Conservation (phyloP, 1,140 invertebrate species). For the Anadara kagoshimensis region DNA sequence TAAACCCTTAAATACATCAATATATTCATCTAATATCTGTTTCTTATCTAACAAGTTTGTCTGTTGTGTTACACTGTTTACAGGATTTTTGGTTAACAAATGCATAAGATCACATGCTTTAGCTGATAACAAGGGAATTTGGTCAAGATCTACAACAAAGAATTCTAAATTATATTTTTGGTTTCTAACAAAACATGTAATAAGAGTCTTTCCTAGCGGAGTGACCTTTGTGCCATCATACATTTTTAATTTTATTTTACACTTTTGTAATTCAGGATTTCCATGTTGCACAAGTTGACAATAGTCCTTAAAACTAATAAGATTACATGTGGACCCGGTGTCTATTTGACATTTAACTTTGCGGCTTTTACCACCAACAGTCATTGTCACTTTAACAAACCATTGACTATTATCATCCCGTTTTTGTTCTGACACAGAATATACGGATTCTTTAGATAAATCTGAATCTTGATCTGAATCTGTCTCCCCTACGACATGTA, state of each 20-base stretch:
- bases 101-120: neutral
- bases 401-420: neutral
- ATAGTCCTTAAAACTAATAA: constrained; percentile 5
- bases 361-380: neutral
- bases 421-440: too few species aligned
- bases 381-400: constrained; percentile 12
- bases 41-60: neutral
- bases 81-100: constrained; percentile 2
- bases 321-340: constrained; percentile 22
- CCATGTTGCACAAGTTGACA: neutral
- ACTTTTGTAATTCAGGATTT: neutral
- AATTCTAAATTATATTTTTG: neutral
- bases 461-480: neutral
- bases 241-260: neutral
- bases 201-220: neutral
- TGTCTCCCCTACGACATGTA: neutral
- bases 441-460: neutral
- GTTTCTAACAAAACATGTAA: neutral
- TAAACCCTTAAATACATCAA: constrained; percentile 44
- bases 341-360: constrained; percentile 24
- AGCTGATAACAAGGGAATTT: constrained; percentile 15
- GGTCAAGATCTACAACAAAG: constrained; percentile 9
- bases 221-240: constrained; percentile 13
- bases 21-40: constrained; percentile 29
- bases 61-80: too few species aligned